These are phyloP conservation scores for Gymnocheta viridis DNA, from an alignment of 2,888 invertebrate species.

Conservation along the genomic window DNA sequence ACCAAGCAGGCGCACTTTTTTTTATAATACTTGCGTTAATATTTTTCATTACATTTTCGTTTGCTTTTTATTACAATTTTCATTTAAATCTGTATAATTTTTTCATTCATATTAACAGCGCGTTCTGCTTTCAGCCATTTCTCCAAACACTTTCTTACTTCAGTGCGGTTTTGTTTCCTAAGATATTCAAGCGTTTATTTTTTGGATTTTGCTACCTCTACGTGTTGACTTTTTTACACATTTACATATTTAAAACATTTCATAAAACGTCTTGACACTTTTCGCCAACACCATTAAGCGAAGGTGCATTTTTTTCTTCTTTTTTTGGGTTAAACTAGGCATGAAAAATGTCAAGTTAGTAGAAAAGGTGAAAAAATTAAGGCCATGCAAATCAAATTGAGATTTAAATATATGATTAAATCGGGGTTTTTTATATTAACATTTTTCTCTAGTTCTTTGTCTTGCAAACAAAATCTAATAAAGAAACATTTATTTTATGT, in stretches of 20 bases:
- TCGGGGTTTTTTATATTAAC: neutral
- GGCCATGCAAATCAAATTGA: conserved; percentile 65
- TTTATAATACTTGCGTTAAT: no score
- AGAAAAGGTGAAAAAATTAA: conserved; percentile 54
- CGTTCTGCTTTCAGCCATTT: neutral
- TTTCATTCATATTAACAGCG: neutral
- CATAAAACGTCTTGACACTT: conserved; percentile 40
- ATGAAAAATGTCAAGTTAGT: neutral
- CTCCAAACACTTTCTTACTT: neutral
- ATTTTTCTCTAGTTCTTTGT: neutral
- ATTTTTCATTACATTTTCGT: no score
- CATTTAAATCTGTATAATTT: neutral
- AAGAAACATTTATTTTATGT: neutral
- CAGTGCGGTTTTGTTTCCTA: neutral
- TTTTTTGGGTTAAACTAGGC: conserved; percentile 35
- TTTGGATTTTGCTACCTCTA: conserved; percentile 16
- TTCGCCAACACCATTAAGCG: conserved; percentile 3
- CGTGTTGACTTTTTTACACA: conserved; percentile 59
- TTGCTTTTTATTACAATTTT: neutral
- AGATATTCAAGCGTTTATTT: neutral
- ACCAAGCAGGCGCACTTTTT: no score
- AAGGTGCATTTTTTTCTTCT: neutral
- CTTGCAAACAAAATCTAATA: neutral
- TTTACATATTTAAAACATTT: conserved; percentile 64
- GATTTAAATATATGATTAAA: conserved; percentile 61